Evolutionary conservation across 23 tunicate genomes (phyloP).

Genomic region (Clavelina lepadiformis): DNA sequence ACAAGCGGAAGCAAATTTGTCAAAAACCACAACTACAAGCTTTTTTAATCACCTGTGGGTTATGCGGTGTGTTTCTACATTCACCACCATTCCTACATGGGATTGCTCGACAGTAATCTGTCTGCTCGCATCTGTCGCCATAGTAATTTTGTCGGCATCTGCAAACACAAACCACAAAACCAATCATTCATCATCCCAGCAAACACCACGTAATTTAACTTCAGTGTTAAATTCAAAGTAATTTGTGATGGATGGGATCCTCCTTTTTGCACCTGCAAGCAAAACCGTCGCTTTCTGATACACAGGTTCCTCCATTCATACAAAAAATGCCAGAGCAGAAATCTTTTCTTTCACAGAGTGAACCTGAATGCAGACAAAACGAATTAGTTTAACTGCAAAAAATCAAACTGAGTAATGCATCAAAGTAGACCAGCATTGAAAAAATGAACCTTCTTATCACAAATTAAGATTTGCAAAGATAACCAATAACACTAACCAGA

Average conservation of each 20-base stretch:
- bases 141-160: slow-evolving; percentile 66
- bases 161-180: not conserved
- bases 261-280: slow-evolving; percentile 20
- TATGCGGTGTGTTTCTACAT: slow-evolving; percentile 36
- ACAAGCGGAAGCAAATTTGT: not conserved
- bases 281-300: slow-evolving; percentile 32
- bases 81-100: slow-evolving; percentile 53
- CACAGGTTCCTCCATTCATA: slow-evolving; percentile 69
- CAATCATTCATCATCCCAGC: no score
- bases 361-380: slow-evolving; percentile 28
- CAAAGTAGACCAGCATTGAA: not conserved
- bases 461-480: no score
- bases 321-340: slow-evolving; percentile 46
- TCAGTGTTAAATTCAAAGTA: no score
- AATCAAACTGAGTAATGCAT: not conserved
- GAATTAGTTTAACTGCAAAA: not conserved
- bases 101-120: slow-evolving; percentile 56
- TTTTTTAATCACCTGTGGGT: slow-evolving; percentile 6
- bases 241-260: no score
- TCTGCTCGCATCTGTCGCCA: slow-evolving; percentile 61
- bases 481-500: slow-evolving; percentile 32
- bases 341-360: slow-evolving; percentile 26
- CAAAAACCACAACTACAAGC: not conserved
- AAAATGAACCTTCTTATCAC: no score
- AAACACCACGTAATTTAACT: no score